Conservation (phyloP, 2,113 vertebrate genomes). For the human region GRCh38 chr18:33113001-33113500, state of each 20-base stretch:
- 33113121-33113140: neutral
- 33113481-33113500: slow-evolving; percentile 28
- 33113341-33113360: slow-evolving; percentile 34
- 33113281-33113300: neutral
- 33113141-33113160: neutral
- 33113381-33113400: slow-evolving; percentile 31
- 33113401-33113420: neutral
- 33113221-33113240: neutral
- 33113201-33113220: slow-evolving; percentile 24
- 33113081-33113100: neutral
- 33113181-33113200: neutral
- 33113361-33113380: neutral
- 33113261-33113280: slow-evolving; percentile 7
- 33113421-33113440: neutral
- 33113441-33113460: slow-evolving; percentile 39
- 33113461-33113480: neutral
- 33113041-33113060: slow-evolving; percentile 16
- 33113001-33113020: neutral
- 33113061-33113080: neutral
- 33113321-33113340: slow-evolving; percentile 7
- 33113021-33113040: neutral
- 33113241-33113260: slow-evolving; percentile 1
- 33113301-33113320: neutral
- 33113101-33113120: neutral
- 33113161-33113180: neutral